Evolutionary conservation across 1,140 invertebrate species (phyloP).

Genomic region (Brachionus plicatilis): DNA sequence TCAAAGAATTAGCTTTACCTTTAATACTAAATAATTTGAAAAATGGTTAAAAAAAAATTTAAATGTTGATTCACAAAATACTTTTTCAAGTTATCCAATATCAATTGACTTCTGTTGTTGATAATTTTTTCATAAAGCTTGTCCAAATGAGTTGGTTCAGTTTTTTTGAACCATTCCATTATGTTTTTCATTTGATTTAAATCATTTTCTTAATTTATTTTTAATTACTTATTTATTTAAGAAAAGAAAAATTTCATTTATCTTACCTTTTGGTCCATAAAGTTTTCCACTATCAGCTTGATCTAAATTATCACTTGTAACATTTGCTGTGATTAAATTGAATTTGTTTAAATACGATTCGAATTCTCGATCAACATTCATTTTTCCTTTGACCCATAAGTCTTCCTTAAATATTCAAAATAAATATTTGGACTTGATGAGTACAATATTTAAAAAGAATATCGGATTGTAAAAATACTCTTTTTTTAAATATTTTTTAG

Average conservation of each 20-base stretch:
- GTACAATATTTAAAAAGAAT: too few relatives aligned
- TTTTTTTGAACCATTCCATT: constrained; percentile 29
- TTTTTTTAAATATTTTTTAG: not conserved
- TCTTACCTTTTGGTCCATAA: not conserved
- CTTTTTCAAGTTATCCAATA: constrained; percentile 7
- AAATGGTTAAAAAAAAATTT: not conserved
- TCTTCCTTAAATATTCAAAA: constrained; percentile 1
- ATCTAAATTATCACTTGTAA: not conserved
- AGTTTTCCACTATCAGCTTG: not conserved
- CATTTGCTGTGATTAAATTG: not conserved
- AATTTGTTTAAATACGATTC: constrained; percentile 6
- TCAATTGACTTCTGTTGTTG: not conserved
- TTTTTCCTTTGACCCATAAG: constrained; percentile 22
- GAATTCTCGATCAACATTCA: constrained; percentile 34
- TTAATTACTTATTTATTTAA: too few relatives aligned
- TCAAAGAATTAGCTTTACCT: not conserved
- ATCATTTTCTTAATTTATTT: not conserved
- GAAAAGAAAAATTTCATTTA: not conserved
- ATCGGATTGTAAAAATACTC: too few relatives aligned
- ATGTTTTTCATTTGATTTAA: constrained; percentile 16
- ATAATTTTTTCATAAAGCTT: constrained; percentile 29
- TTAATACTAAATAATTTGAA: not conserved
- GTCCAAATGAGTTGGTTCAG: not conserved
- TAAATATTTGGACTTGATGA: not conserved
- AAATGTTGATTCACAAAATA: not conserved